Evolutionary conservation across 1,140 invertebrate genomes (phyloP).

Genomic region (Brachionus manjavacas): DNA sequence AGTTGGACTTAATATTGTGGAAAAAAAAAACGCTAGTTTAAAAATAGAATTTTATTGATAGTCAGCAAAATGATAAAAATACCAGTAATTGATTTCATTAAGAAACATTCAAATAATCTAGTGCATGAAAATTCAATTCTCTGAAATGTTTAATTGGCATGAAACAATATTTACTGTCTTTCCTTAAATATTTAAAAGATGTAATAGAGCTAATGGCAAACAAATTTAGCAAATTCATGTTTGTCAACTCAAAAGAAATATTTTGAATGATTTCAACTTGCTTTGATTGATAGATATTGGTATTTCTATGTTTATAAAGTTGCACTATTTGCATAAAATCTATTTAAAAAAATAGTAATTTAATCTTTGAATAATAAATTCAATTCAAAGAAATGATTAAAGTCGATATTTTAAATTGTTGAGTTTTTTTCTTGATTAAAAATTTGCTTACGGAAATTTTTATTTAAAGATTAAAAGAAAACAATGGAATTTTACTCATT

Average conservation of each 20-base stretch:
- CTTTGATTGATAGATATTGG: neutral
- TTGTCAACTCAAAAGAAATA: neutral
- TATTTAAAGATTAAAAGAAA: no score
- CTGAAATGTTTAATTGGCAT: neutral
- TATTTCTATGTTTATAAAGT: neutral
- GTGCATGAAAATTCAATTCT: neutral
- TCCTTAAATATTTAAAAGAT: neutral
- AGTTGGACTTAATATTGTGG: no score
- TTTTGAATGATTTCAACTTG: neutral
- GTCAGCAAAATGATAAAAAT: neutral
- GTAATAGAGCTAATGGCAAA: neutral
- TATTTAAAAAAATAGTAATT: neutral
- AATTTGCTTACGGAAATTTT: no score
- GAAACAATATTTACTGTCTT: neutral
- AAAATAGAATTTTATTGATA: neutral
- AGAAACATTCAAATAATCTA: neutral
- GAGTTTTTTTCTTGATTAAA: no score
- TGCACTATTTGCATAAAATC: neutral
- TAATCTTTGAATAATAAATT: neutral
- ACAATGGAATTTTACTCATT: no score
- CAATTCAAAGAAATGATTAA: neutral
- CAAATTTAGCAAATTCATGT: neutral
- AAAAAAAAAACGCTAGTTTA: no score
- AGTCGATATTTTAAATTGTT: no score
- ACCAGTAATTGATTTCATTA: neutral